Evolutionary conservation across 2,113 vertebrate genomes (phyloP), one percentile per base, ranked within the genome.

Genomic region (Gymnocephalus cernua): DNA sequence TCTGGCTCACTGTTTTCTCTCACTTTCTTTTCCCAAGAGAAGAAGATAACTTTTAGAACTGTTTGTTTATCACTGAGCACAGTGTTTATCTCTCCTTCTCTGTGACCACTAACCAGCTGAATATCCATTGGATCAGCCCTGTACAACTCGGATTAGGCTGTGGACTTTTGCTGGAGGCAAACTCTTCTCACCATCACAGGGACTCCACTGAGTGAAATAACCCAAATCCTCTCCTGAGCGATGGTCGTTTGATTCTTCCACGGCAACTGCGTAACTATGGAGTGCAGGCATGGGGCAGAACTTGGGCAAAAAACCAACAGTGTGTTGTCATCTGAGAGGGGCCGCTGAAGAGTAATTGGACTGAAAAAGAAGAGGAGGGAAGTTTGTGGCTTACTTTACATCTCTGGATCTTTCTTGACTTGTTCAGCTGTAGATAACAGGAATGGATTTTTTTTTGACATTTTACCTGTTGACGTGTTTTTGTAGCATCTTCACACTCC

Each of bases 211-310:
- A 57, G 53, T 23, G 54, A 87, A 86, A 75, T 66, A 74, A 47
- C 59, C 57, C 1, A 3, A 83, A 75, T 58, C 80, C 53, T 76
- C 76, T 62, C 65, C 77, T 71, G 65, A 85, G 71, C 29, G 57
- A 85, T 25, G 23, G 56, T 23, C 48, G 21, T 80, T 79, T 63
- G 73, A 86, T 80, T 88, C 70, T 82, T 84, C 85, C 91, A 81
- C 15, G 65, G 89, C 87, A 91, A 91, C 91, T 67, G 82, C 62
- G 91, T 85, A 87, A 86, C 91, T 82, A 89, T 77, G 89, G 73
- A 81, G 87, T 16, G 32, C 86, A 83, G 86, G 84, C 88, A 89
- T 76, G 77, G 82, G 74, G 48, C 80, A 88, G 75, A 86, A 70
- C 76, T 57, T 27, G n/a, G 73, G 64, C 70, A 56, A 57, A 85